Conservation (phyloP, 2,888 invertebrate species). For the Cantharis rustica region DNA sequence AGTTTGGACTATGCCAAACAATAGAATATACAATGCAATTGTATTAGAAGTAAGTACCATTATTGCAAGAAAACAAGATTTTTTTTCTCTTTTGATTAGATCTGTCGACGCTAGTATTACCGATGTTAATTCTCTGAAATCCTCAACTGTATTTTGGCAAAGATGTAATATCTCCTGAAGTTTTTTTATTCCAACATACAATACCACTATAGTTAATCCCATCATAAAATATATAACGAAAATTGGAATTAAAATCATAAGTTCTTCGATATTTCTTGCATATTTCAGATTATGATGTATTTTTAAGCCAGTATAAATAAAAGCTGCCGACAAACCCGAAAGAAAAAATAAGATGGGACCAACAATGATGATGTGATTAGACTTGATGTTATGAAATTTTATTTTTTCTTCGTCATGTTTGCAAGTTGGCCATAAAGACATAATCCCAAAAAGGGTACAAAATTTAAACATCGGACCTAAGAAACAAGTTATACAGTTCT, state of each 20-base stretch:
- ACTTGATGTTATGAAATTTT: background rate
- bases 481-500: no score
- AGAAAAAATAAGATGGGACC: background rate
- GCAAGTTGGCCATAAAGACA: background rate
- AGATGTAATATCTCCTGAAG: accelerated
- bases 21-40: accelerated
- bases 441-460: background rate
- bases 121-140: background rate
- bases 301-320: background rate
- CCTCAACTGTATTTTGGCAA: background rate
- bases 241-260: no score
- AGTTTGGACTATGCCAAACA: background rate
- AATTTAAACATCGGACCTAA: background rate
- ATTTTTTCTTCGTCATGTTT: background rate
- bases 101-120: background rate
- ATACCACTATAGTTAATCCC: no score
- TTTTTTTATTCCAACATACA: no score
- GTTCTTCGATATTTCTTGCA: background rate
- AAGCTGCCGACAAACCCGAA: background rate
- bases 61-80: no score
- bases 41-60: accelerated
- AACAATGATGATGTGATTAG: background rate
- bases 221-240: no score
- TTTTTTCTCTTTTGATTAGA: background rate
- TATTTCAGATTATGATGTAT: background rate